Evolutionary conservation across 2,113 vertebrate species (phyloP).

Genomic region (Amphiprion ocellaris): DNA sequence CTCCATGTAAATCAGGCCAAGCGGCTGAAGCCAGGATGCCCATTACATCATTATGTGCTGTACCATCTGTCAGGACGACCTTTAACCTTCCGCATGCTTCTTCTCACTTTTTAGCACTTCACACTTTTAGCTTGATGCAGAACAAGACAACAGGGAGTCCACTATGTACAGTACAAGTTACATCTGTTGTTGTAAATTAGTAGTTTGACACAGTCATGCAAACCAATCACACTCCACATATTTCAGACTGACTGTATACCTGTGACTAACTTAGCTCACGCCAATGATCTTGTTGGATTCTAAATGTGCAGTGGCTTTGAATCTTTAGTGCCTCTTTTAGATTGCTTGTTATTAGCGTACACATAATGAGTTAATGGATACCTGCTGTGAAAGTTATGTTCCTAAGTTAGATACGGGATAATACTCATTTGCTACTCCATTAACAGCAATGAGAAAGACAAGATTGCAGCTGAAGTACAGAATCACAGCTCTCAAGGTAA

Average conservation of each 20-base stretch:
- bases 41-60: slow-evolving; percentile 35
- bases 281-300: neutral
- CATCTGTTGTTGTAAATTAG: neutral
- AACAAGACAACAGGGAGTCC: neutral
- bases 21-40: neutral
- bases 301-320: neutral
- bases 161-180: neutral
- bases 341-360: too few species aligned
- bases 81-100: slow-evolving; percentile 30
- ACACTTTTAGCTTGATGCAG: neutral
- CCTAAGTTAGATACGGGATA: too few species aligned
- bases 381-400: too few species aligned
- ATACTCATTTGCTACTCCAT: too few species aligned
- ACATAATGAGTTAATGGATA: too few species aligned
- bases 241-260: too few species aligned
- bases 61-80: slow-evolving; percentile 40
- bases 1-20: slow-evolving; percentile 4
- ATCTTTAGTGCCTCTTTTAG: too few species aligned
- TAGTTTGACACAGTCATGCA: neutral
- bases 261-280: too few species aligned
- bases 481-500: neutral
- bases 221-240: too few species aligned
- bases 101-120: slow-evolving; percentile 16
- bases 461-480: neutral
- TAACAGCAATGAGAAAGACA: too few species aligned